phyloP scores from a whole-genome alignment of 2,888 invertebrate genomes.

The Chalcosyrphus nemorum region DNA sequence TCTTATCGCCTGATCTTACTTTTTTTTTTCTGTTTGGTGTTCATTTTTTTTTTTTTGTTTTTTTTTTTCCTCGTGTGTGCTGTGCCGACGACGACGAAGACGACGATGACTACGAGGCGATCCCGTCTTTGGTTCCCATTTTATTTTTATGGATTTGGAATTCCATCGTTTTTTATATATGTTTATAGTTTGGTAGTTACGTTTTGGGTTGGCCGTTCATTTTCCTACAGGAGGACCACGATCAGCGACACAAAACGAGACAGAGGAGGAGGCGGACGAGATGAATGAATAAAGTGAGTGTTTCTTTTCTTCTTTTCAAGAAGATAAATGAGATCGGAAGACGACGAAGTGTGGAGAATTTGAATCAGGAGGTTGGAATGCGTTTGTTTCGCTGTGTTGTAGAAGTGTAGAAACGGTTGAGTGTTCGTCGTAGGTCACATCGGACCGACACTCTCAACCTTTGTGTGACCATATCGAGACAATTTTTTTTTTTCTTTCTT shows the following conservation, averaged over 20 bases:
- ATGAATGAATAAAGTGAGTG: constrained; percentile 73
- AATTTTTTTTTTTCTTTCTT: constrained; percentile 39
- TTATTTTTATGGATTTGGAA: constrained; percentile 73
- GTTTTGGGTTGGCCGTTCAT: constrained; percentile 69
- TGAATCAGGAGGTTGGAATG: constrained; percentile 73
- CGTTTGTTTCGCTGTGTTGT: constrained; percentile 61
- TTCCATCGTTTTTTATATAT: constrained; percentile 71
- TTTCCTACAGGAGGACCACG: constrained; percentile 32
- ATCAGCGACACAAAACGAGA: constrained; percentile 25
- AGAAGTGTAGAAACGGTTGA: constrained; percentile 53
- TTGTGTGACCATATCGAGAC: constrained; percentile 69
- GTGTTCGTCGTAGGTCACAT: constrained; percentile 71
- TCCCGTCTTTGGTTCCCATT: constrained; percentile 71
- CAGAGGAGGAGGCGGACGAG: constrained; percentile 57
- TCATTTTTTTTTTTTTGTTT: constrained; percentile 57
- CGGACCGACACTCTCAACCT: constrained; percentile 65
- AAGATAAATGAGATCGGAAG: constrained; percentile 74
- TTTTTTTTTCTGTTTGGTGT: constrained; percentile 74
- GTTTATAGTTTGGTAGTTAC: constrained; percentile 70
- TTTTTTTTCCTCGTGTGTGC: constrained; percentile 50
- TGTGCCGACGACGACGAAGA: constrained; percentile 61
- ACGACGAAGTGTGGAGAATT: constrained; percentile 72
- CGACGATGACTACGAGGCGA: constrained; percentile 65
- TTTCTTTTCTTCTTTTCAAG: constrained; percentile 71
- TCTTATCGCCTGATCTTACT: constrained; percentile 81